Percentiles rank a stretch among this genome's conserved stretches.
Conservation (phyloP, 2,888 invertebrate species). For the Chorisops tibialis region DNA sequence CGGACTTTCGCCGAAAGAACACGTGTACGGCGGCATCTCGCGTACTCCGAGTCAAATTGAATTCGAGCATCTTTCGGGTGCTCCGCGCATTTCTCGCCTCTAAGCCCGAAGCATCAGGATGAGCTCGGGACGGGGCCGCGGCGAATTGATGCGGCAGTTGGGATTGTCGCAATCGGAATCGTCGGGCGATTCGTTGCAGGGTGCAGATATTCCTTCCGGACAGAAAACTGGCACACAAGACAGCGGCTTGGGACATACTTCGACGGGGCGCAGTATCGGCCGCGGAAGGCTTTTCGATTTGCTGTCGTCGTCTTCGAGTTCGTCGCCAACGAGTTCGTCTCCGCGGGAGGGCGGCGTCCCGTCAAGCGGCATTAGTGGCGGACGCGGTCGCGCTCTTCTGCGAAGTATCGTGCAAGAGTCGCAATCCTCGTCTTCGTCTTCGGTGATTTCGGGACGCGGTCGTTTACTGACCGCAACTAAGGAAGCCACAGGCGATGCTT, state of each 20-base stretch:
- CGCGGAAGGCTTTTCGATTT: constrained; percentile 39
- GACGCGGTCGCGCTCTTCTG: constrained; percentile 7
- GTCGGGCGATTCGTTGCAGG: neutral
- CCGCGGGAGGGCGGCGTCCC: neutral
- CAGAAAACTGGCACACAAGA: neutral
- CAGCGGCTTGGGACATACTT: constrained; percentile 2
- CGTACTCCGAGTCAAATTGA: too few relatives aligned
- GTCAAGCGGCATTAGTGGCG: constrained; percentile 7
- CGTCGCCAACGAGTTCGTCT: neutral
- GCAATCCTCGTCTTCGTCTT: too few relatives aligned
- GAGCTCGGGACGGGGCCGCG: constrained; percentile 14
- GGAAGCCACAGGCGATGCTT: too few relatives aligned
- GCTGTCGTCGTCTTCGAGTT: constrained; percentile 35
- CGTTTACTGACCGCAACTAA: neutral
- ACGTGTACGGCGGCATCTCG: too few relatives aligned
- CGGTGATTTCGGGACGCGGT: neutral
- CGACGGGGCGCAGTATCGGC: constrained; percentile 31
- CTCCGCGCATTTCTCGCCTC: too few relatives aligned
- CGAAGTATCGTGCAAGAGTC: neutral
- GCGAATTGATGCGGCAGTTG: constrained; percentile 6
- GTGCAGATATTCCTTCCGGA: neutral
- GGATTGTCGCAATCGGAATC: neutral
- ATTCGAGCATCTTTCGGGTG: too few relatives aligned
- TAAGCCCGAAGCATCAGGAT: too few relatives aligned
- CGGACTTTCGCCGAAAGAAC: too few relatives aligned